Percentiles rank a stretch among this genome's conserved stretches.
These are phyloP conservation scores for Eumacrocentrus americanus DNA, from an alignment of 2,888 invertebrate genomes.

Conservation along the genomic window DNA sequence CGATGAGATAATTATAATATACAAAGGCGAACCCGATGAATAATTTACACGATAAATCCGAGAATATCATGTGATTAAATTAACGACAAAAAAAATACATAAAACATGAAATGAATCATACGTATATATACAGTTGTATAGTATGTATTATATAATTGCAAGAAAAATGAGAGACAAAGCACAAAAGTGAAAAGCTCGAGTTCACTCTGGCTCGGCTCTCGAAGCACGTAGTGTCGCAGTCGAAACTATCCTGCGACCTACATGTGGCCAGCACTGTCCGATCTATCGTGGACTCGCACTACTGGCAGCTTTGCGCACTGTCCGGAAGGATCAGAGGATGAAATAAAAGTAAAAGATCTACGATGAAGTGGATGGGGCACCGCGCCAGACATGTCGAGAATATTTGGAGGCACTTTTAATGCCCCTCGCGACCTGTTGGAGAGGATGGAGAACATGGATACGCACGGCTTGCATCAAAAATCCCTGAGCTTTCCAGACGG, in stretches of 20 bases:
- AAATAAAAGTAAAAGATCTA: background rate
- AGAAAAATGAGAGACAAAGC: constrained; percentile 15
- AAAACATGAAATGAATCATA: no score
- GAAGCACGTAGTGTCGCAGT: constrained; percentile 58
- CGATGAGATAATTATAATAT: no score
- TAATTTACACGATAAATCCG: no score
- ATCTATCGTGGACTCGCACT: constrained; percentile 33
- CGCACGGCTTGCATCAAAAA: constrained; percentile 34
- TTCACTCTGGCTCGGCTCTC: constrained; percentile 43
- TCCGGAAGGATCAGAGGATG: constrained; percentile 7
- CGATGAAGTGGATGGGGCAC: constrained; percentile 5
- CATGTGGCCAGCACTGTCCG: constrained; percentile 42
- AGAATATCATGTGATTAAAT: no score
- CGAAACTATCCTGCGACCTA: constrained; percentile 48
- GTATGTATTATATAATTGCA: no score
- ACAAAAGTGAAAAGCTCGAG: constrained; percentile 24
- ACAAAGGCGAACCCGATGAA: no score
- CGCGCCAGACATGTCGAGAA: constrained; percentile 17
- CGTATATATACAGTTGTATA: no score
- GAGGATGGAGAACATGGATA: constrained; percentile 7
- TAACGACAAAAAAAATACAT: no score
- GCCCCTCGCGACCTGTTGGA: constrained; percentile 31
- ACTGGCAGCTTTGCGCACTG: constrained; percentile 11
- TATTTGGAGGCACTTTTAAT: constrained; percentile 28
- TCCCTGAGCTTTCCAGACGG: constrained; percentile 13